Base-by-base conservation (phyloP, 2,888 invertebrate species). In the Mactromeris polynyma region DNA sequence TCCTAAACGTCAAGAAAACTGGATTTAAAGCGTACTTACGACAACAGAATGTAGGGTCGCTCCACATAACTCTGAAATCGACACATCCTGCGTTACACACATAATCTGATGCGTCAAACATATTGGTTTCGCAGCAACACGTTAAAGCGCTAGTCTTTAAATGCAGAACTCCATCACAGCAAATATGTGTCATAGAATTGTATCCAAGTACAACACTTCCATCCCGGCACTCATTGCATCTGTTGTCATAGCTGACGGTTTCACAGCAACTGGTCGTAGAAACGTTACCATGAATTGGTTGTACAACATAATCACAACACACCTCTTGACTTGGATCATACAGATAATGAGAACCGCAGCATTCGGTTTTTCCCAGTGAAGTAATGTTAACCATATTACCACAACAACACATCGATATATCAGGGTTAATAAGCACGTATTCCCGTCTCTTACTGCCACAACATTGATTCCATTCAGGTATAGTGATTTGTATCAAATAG, bases 51-150 rank as follows among this genome's bases (percentile, higher is more conserved):
- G 85, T 40, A 14, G 40, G 46, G 26, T 89, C 89, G 40, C 46
- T 11, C 17, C 14, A 33, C 33, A 21, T 14, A 0, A 40, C 31
- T 79, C 83, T 82, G 21, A 21, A 33, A 0, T 38, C 26, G 19
- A 58, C 14, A 4, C n/a, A 7, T 38, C 81, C 88, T 36, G 77
- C 77, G 31, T 81, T 81, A 78, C 88, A 88, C 21, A 58, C 51
- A 14, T 46, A 21, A 26, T 26, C 26, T 17, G 85, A 73, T 0
- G 88, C 80, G 54, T 88, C 82, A 33, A 85, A 58, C 26, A 85
- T n/a, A 9, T 7, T 17, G n/a, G 69, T 26, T 9, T 82, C 88
- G 21, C 88, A 88, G 38, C 88, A 88, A 78, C 88, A 88, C 38
- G 58, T 85, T 33, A 81, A 83, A 14, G 38, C 78, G 21, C 80